phyloP scores from a whole-genome alignment of 2,888 invertebrate genomes.

The Ophion ellenae region DNA sequence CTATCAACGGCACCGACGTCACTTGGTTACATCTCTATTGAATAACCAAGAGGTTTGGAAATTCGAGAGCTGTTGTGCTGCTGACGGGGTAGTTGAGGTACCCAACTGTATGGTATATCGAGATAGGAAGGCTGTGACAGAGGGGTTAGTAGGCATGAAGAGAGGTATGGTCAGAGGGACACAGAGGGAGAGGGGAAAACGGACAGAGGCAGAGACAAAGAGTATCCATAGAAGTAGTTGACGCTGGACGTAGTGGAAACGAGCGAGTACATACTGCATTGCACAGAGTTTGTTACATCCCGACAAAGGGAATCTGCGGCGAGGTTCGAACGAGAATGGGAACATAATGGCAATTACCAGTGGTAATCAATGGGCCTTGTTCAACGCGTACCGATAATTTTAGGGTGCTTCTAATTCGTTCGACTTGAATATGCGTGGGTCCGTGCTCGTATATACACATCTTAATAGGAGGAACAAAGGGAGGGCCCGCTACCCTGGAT shows the following conservation, averaged over 20 bases:
- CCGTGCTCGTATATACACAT: conserved; percentile 24
- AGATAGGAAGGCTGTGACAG: not conserved
- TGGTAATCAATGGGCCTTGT: conserved; percentile 79
- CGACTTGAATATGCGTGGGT: conserved; percentile 25
- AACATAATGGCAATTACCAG: conserved; percentile 77
- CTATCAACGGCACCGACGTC: not conserved
- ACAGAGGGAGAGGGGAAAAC: too few relatives aligned
- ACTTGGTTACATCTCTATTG: conserved; percentile 25
- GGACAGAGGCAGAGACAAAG: conserved; percentile 6
- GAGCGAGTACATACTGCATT: conserved; percentile 43
- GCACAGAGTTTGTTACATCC: conserved; percentile 44
- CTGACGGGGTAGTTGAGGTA: conserved; percentile 6
- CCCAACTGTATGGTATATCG: not conserved
- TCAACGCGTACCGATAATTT: conserved; percentile 78
- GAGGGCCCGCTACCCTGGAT: conserved; percentile 20
- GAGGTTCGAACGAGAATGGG: conserved; percentile 62
- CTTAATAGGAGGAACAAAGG: not conserved
- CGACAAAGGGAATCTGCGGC: conserved; percentile 46
- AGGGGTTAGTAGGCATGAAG: conserved; percentile 22
- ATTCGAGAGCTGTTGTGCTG: conserved; percentile 21
- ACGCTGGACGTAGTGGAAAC: conserved; percentile 66
- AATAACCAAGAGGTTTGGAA: conserved; percentile 48
- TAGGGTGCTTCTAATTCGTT: conserved; percentile 73
- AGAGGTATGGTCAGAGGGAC: not conserved
- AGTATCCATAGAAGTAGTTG: conserved; percentile 62